phyloP scores from a whole-genome alignment of 2,113 vertebrate species.

The Callipepla squamata region DNA sequence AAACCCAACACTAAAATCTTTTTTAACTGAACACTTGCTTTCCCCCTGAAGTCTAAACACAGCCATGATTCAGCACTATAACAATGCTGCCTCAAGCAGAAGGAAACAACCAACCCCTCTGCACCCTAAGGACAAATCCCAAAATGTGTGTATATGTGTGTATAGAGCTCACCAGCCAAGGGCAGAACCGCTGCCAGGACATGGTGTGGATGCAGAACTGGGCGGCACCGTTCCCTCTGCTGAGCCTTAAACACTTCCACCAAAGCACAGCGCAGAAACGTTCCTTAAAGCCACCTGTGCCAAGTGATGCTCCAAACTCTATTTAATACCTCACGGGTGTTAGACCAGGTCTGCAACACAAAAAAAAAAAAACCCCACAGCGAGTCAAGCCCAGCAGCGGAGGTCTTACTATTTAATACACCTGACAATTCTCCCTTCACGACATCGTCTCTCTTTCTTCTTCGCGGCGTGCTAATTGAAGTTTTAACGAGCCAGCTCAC shows the following conservation, averaged over 20 bases:
- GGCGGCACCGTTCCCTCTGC: not conserved
- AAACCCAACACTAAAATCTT: not conserved
- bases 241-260: not conserved
- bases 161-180: not conserved
- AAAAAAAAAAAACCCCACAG: not conserved
- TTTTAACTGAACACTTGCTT: no score
- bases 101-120: not conserved
- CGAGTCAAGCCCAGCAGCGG: not conserved
- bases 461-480: not conserved
- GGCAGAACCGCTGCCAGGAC: not conserved
- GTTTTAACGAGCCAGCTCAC: not conserved
- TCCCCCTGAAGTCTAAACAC: not conserved
- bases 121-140: not conserved
- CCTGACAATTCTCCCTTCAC: not conserved
- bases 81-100: not conserved
- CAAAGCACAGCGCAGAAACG: not conserved
- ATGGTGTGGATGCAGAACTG: fast-evolving
- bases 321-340: not conserved
- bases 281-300: not conserved
- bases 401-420: not conserved
- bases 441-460: not conserved
- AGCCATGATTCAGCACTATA: not conserved
- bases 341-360: not conserved
- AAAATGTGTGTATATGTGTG: not conserved
- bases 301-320: not conserved